phyloP scores from a whole-genome alignment of 2,797 vertebrate genomes.

The Manis javanica region DNA sequence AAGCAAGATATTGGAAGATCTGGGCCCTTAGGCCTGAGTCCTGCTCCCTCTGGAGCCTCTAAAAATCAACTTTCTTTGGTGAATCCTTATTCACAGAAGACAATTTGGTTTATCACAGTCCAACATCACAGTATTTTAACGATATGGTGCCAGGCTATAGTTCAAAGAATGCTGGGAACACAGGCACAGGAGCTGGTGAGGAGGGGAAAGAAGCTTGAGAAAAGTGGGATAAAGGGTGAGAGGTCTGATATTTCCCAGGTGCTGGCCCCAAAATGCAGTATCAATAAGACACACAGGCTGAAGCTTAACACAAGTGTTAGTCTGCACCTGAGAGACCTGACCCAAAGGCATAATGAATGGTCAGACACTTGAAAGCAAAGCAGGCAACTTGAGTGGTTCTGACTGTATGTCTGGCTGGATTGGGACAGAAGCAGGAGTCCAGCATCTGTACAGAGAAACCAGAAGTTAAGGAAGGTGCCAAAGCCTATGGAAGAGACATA shows the following conservation, averaged over 20 bases:
- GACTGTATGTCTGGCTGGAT: neutral
- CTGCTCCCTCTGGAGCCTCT: neutral
- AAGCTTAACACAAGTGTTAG: neutral
- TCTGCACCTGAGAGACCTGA: neutral
- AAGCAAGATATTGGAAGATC: neutral
- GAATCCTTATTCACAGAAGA: neutral
- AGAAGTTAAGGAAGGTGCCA: neutral
- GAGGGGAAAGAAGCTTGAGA: neutral
- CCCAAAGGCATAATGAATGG: neutral
- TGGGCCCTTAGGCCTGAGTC: neutral
- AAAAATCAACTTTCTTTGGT: neutral
- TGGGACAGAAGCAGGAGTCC: neutral
- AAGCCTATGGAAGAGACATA: neutral
- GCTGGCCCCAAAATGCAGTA: neutral
- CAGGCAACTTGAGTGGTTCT: neutral
- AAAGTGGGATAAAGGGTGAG: neutral
- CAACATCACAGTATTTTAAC: neutral
- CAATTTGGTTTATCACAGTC: neutral
- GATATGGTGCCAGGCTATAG: neutral
- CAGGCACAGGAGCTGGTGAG: neutral
- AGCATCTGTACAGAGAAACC: neutral
- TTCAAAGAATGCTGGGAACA: neutral
- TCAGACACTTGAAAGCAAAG: neutral
- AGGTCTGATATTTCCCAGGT: neutral
- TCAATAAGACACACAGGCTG: neutral